Percentiles rank a stretch among this genome's conserved stretches.
These are phyloP conservation scores for Malurus alboscapulatus DNA, from an alignment of 2,113 vertebrate genomes.

Conservation along the genomic window DNA sequence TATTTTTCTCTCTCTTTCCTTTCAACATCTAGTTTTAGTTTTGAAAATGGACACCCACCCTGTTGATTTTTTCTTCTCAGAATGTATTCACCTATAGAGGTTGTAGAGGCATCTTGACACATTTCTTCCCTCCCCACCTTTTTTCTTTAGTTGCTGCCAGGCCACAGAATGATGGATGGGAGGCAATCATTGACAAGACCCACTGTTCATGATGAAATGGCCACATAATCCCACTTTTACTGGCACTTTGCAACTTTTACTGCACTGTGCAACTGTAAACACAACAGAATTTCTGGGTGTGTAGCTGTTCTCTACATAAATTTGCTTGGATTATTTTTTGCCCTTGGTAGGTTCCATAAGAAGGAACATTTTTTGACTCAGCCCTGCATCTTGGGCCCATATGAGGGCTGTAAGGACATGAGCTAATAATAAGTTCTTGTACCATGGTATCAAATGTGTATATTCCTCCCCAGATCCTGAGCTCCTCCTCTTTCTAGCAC, in stretches of 20 bases:
- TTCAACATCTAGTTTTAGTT: rapidly evolving
- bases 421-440: neutral
- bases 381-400: neutral
- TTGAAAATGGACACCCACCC: rapidly evolving
- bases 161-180: neutral
- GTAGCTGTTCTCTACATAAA: neutral
- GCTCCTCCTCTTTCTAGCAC: neutral
- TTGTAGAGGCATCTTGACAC: neutral
- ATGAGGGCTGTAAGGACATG: rapidly evolving
- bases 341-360: neutral
- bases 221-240: neutral
- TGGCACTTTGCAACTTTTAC: neutral
- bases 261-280: neutral
- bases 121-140: neutral
- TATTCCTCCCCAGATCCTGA: neutral
- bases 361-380: neutral
- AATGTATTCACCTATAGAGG: rapidly evolving
- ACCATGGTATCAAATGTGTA: rapidly evolving
- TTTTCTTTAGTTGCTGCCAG: neutral
- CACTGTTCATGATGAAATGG: neutral
- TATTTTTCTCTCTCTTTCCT: neutral
- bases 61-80: rapidly evolving
- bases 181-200: neutral
- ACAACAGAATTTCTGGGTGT: neutral
- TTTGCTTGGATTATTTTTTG: neutral